Evolutionary conservation across 1,140 invertebrate genomes (phyloP).

Genomic region (Nasonia giraulti): DNA sequence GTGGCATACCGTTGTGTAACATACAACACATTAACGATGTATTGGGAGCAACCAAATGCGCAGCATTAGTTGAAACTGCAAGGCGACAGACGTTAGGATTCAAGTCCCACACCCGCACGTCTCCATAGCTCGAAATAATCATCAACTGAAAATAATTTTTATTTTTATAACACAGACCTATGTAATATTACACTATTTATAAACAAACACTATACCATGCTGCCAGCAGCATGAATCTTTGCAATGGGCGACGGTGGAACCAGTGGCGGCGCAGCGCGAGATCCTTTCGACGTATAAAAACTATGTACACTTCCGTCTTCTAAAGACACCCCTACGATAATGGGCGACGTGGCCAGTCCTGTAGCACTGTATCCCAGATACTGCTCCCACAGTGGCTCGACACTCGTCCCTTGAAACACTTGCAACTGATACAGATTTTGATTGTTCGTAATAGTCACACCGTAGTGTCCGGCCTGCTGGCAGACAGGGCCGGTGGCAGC

Average conservation of each 20-base stretch:
- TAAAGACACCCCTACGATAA: conserved; percentile 78
- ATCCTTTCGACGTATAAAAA: conserved; percentile 75
- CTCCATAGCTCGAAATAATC: conserved; percentile 71
- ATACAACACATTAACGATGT: conserved; percentile 66
- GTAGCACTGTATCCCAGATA: conserved; percentile 69
- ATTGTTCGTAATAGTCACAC: conserved; percentile 66
- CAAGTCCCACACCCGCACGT: conserved; percentile 72
- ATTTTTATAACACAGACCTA: neutral
- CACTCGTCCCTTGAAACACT: conserved; percentile 75
- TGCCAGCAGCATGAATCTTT: conserved; percentile 68
- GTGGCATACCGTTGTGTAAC: conserved; percentile 71
- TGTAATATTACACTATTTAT: neutral
- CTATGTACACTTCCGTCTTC: conserved; percentile 81
- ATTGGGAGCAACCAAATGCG: conserved; percentile 68
- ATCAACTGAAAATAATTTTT: conserved; percentile 62
- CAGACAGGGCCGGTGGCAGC: conserved; percentile 62
- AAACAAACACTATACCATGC: conserved; percentile 57
- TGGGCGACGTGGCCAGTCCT: conserved; percentile 67
- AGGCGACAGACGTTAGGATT: conserved; percentile 63
- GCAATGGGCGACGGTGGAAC: conserved; percentile 78
- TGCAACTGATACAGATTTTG: conserved; percentile 72
- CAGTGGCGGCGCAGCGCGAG: conserved; percentile 78
- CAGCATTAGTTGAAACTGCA: conserved; percentile 68
- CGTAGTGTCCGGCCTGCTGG: conserved; percentile 69
- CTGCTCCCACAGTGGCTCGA: conserved; percentile 72